Conservation (phyloP, 2,797 vertebrate genomes). For the Helicolenus hilgendorfi region DNA sequence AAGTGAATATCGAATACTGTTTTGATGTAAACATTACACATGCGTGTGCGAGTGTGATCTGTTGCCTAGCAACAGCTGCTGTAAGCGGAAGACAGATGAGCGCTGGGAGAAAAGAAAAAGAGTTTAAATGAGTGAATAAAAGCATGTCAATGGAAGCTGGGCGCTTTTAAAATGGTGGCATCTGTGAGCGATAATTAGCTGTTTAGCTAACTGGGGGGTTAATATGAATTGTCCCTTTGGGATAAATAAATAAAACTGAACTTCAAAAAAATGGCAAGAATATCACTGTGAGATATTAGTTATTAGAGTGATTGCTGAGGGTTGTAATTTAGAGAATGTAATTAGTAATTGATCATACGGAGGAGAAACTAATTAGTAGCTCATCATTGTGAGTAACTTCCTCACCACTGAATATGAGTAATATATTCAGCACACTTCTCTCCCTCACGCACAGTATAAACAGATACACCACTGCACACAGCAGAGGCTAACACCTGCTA, state of each 20-base stretch:
- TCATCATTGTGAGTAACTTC: slow-evolving; percentile 43
- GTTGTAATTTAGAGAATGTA: slow-evolving; percentile 30
- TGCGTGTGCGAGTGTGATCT: slow-evolving; percentile 2
- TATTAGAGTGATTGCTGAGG: slow-evolving; percentile 35
- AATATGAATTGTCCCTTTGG: background rate
- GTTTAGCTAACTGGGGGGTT: background rate
- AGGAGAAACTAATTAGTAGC: slow-evolving; percentile 48
- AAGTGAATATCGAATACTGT: background rate
- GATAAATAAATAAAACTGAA: slow-evolving; percentile 1
- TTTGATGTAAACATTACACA: slow-evolving; percentile 44
- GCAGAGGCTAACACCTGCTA: slow-evolving; percentile 53
- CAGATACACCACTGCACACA: slow-evolving; percentile 26
- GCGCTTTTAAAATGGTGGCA: background rate
- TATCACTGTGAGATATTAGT: background rate
- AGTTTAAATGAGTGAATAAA: background rate
- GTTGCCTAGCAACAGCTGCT: slow-evolving; percentile 60
- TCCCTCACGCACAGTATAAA: slow-evolving; percentile 23
- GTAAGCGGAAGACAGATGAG: slow-evolving; percentile 23
- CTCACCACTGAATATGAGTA: slow-evolving; percentile 18
- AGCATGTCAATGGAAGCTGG: background rate
- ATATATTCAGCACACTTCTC: slow-evolving; percentile 26
- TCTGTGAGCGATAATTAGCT: background rate
- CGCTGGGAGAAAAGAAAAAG: background rate
- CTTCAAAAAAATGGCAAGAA: background rate
- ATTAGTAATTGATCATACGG: slow-evolving; percentile 50